Evolutionary conservation across 1,140 invertebrate genomes (phyloP).

Genomic region (Bathynomus jamesi): DNA sequence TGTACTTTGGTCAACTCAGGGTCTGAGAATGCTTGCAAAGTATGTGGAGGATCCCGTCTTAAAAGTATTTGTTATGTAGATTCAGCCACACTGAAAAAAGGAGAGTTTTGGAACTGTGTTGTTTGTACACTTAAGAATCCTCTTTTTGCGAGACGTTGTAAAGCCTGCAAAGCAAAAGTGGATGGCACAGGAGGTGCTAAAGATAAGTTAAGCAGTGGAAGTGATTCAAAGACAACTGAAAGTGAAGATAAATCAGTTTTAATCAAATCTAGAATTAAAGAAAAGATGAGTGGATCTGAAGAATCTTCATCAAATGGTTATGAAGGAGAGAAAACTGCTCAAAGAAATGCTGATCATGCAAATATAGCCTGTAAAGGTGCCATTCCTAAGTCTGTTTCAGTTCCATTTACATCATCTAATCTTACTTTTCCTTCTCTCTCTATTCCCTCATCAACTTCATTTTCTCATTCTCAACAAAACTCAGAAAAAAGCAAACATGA

Average conservation of each 20-base stretch:
- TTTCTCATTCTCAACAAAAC: constrained; percentile 15
- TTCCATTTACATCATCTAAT: neutral
- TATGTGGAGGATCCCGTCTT: constrained; percentile 71
- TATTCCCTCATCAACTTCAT: constrained; percentile 14
- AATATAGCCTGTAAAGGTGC: constrained; percentile 18
- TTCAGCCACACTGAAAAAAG: constrained; percentile 48
- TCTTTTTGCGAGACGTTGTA: constrained; percentile 58
- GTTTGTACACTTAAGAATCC: constrained; percentile 79
- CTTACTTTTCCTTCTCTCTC: constrained; percentile 1
- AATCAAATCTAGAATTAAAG: neutral
- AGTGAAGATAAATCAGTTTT: neutral
- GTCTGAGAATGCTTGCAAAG: constrained; percentile 60
- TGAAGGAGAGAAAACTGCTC: neutral
- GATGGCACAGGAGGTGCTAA: constrained; percentile 32
- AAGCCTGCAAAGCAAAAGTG: constrained; percentile 54
- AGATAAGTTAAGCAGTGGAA: constrained; percentile 21
- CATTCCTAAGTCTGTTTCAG: constrained; percentile 24
- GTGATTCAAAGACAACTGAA: neutral
- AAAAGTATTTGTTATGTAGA: constrained; percentile 41
- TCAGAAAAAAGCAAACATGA: neutral
- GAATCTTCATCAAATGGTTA: neutral
- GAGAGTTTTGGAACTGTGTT: constrained; percentile 65
- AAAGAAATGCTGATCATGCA: constrained; percentile 2
- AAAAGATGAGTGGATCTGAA: neutral
- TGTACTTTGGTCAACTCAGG: constrained; percentile 74